Percentiles rank a stretch among this genome's conserved stretches.
phyloP scores from a whole-genome alignment of 2,888 invertebrate species.

The Lepeophtheirus nordmannii region DNA sequence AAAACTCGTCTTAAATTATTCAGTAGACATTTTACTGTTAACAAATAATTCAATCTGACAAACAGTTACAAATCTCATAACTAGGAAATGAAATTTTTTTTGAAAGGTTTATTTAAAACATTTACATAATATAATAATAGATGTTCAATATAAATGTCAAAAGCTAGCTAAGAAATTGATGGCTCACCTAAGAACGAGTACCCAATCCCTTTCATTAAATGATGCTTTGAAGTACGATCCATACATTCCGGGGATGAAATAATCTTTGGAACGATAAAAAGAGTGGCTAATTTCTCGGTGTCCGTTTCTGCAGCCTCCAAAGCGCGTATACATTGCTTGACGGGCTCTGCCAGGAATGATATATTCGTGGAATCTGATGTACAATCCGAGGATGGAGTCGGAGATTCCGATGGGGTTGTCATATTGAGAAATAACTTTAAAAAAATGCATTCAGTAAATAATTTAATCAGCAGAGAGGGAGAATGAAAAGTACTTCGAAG shows the following conservation, averaged over 20 bases:
- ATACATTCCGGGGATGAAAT: conserved; percentile 35
- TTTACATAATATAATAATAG: not conserved
- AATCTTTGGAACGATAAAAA: conserved; percentile 79
- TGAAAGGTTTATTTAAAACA: too few relatives aligned
- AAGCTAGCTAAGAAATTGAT: too few relatives aligned
- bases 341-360: conserved; percentile 48
- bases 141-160: not conserved
- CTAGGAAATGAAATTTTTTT: too few relatives aligned
- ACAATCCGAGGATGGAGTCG: conserved; percentile 4
- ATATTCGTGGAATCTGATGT: not conserved
- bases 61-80: too few relatives aligned
- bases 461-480: too few relatives aligned
- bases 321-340: conserved; percentile 66
- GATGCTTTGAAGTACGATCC: not conserved
- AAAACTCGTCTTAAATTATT: not conserved
- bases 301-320: conserved; percentile 63
- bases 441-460: too few relatives aligned
- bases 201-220: conserved; percentile 21
- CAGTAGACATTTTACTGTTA: too few relatives aligned
- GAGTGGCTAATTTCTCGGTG: conserved; percentile 75
- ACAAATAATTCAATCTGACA: too few relatives aligned
- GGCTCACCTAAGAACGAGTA: conserved; percentile 17
- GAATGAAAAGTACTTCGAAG: too few relatives aligned
- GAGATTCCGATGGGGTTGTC: not conserved
- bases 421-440: not conserved